Conservation (phyloP, 2,888 invertebrate genomes). For the Oxyteleia sp. region DNA sequence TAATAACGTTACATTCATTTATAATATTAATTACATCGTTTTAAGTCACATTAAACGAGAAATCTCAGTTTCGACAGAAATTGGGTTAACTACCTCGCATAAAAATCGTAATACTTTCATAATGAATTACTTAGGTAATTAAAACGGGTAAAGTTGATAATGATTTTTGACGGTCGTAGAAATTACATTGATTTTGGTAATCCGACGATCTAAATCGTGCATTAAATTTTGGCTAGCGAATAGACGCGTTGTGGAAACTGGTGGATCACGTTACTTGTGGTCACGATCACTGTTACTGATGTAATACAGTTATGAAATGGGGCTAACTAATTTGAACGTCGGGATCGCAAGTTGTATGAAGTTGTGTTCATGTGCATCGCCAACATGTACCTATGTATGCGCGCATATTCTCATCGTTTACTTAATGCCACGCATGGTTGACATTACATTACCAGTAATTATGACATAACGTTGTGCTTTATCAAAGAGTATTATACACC, state of each 20-base stretch:
- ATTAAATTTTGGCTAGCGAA: conserved; percentile 29
- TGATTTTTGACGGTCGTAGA: conserved; percentile 6
- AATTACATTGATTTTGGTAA: conserved; percentile 22
- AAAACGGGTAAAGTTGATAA: conserved; percentile 15
- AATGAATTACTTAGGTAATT: conserved; percentile 35
- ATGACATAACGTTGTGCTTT: conserved; percentile 66
- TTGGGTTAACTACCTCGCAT: conserved; percentile 17
- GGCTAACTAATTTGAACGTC: conserved; percentile 57
- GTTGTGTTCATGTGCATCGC: conserved; percentile 45
- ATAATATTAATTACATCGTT: conserved; percentile 30
- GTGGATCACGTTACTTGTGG: conserved; percentile 47
- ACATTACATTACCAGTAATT: conserved; percentile 70
- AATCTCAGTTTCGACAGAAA: conserved; percentile 27
- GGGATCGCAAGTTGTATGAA: conserved; percentile 26
- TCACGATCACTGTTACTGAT: conserved; percentile 58
- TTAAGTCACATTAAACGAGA: conserved; percentile 25
- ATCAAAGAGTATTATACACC: conserved; percentile 59
- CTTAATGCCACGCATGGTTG: conserved; percentile 71
- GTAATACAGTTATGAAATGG: conserved; percentile 65
- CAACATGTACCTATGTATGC: conserved; percentile 26
- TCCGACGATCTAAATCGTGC: conserved; percentile 8
- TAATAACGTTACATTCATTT: conserved; percentile 25
- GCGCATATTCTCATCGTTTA: conserved; percentile 67
- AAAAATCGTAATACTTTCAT: conserved; percentile 20
- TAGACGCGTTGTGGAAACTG: conserved; percentile 14